Evolutionary conservation across 2,113 vertebrate species (phyloP).

Genomic region (Cryptomyrus ogoouensis): DNA sequence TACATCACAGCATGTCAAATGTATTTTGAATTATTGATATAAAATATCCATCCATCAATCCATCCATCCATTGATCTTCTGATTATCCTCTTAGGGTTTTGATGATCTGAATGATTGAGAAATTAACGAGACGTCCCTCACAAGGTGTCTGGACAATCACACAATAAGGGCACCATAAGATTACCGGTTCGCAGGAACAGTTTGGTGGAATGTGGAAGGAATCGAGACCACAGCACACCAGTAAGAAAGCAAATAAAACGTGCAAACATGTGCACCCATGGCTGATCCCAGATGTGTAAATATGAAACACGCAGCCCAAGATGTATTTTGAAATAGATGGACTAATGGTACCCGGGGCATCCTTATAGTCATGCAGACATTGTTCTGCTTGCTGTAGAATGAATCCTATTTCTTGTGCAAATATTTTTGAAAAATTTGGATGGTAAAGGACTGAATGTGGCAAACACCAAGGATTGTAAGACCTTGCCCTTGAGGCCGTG

Average conservation of each 20-base stretch:
- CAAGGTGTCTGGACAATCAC: background rate
- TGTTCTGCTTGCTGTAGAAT: background rate
- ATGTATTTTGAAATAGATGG: background rate
- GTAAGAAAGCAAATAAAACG: background rate
- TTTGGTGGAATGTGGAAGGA: background rate
- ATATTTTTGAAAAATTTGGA: background rate
- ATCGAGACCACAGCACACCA: background rate
- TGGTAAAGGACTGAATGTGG: background rate
- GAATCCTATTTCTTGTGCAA: background rate
- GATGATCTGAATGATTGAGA: background rate
- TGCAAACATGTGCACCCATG: background rate
- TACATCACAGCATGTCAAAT: background rate
- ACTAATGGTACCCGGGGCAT: background rate
- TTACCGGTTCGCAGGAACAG: background rate
- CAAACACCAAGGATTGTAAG: background rate
- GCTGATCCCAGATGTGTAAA: background rate
- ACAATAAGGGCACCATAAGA: background rate
- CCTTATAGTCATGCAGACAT: background rate
- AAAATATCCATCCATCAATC: background rate
- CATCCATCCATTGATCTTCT: background rate
- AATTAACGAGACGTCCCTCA: background rate
- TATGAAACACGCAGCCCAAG: background rate
- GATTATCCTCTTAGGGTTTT: background rate
- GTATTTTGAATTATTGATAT: background rate
- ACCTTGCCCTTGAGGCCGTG: background rate